Base-by-base conservation (phyloP, 2,797 vertebrate species). In the Ciconia nigra region DNA sequence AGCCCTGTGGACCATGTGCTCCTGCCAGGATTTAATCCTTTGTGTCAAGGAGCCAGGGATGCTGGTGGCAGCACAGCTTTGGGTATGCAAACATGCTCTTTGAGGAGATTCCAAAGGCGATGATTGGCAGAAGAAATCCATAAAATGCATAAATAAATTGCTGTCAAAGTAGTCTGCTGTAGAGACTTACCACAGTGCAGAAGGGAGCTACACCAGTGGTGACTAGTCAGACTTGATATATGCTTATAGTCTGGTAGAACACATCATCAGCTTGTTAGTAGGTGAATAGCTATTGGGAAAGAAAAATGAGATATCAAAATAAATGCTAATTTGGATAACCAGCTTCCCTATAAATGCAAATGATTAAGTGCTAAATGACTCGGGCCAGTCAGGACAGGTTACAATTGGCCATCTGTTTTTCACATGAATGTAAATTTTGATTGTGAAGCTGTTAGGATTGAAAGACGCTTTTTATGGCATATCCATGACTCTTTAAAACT, bases 381-480 rank as follows among this genome's bases (percentile, higher is more conserved):
- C 41, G 21, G 37, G 15, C 52, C 33, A 41, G 41, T 69, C 72
- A 80, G 52, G 44, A 59, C n/a, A 66, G 44, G 55, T 87, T 89
- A 52, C 59, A 61, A 15, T 94, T 49, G 86, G 26, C 44, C 3
- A 4, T 69, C 79, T 87, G 59, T 69, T 96, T 94, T 96, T 94
- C 82, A 81, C 35, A n/a, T 90, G 61, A 92, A 54, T 4, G 2
- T 93, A 76, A 83, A 73, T 96, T 94, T 83, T 89, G 52, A 35
- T 57, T 92, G 37, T 79, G 90, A 91, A 91, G 55, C 57, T 87
- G 51, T 90, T 94, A 89, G 59, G 41, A 85, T 52, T 94, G 59
- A 77, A 92, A 84, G 62, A 63, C 1, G 1, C 24, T 79, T 89
- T 84, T 83, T 77, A 28, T 87, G 66, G 26, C 7, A 1, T 79